These are phyloP conservation scores for Dendrocincla tyrannina DNA, from an alignment of 2,797 vertebrate genomes.

Conservation along the genomic window DNA sequence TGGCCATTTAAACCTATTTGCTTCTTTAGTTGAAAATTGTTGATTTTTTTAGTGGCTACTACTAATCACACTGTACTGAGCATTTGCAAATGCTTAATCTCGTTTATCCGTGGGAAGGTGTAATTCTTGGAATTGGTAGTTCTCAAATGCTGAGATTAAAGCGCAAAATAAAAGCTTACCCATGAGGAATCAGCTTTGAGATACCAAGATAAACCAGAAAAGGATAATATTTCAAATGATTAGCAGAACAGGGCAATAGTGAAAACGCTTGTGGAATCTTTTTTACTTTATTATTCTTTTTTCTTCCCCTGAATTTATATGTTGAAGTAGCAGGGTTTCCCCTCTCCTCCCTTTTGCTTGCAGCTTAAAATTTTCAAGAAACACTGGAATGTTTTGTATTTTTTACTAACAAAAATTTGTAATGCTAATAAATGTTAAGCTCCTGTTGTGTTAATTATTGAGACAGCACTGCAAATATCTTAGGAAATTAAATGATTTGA, in stretches of 20 bases:
- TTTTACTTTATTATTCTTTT: background rate
- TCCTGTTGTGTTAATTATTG: background rate
- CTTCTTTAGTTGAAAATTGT: background rate
- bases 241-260: background rate
- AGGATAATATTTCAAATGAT: background rate
- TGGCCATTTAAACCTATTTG: background rate
- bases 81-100: background rate
- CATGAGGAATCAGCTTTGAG: background rate
- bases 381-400: background rate
- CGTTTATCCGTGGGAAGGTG: background rate
- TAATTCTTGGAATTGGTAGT: background rate
- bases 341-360: background rate
- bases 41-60: background rate
- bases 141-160: background rate
- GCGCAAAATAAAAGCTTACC: background rate
- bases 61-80: background rate
- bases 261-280: accelerated
- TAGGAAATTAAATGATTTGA: background rate
- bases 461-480: background rate
- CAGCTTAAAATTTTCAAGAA: background rate
- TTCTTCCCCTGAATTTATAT: background rate
- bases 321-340: background rate
- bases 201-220: background rate
- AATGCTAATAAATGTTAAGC: background rate
- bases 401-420: background rate